These are phyloP conservation scores for Geopemphigus sp. DNA, from an alignment of 1,140 invertebrate species.

Conservation along the genomic window DNA sequence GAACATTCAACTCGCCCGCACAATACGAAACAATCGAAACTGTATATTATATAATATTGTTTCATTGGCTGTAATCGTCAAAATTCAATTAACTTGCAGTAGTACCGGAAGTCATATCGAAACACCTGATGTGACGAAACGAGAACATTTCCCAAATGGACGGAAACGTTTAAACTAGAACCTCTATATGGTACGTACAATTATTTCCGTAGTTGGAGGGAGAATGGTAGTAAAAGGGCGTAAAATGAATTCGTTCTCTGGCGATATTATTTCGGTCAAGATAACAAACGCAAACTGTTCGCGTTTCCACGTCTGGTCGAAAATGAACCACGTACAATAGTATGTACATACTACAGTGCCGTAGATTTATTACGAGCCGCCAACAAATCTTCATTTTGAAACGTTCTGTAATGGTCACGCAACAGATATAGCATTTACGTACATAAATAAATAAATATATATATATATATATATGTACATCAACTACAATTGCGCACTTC, in stretches of 20 bases:
- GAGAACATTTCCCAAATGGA: too few relatives aligned
- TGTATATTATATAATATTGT: too few relatives aligned
- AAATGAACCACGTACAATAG: not conserved
- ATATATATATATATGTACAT: too few relatives aligned
- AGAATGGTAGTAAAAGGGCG: not conserved
- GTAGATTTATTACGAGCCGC: not conserved
- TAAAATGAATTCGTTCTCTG: not conserved
- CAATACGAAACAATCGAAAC: too few relatives aligned
- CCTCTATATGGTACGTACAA: not conserved
- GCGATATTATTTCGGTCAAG: not conserved
- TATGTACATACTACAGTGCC: not conserved
- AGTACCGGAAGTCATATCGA: slow-evolving; percentile 1
- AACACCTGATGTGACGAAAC: not conserved
- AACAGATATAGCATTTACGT: not conserved
- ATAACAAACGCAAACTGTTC: not conserved
- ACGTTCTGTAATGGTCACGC: not conserved
- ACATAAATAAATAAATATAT: too few relatives aligned
- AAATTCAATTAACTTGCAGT: too few relatives aligned
- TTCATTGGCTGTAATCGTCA: too few relatives aligned
- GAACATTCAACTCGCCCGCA: too few relatives aligned
- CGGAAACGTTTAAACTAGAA: not conserved
- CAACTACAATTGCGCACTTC: too few relatives aligned
- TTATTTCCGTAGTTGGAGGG: too few relatives aligned
- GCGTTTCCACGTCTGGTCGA: not conserved
- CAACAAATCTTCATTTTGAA: not conserved